These are phyloP conservation scores for Diarsia mendica DNA, from an alignment of 2,888 invertebrate species.

Conservation along the genomic window DNA sequence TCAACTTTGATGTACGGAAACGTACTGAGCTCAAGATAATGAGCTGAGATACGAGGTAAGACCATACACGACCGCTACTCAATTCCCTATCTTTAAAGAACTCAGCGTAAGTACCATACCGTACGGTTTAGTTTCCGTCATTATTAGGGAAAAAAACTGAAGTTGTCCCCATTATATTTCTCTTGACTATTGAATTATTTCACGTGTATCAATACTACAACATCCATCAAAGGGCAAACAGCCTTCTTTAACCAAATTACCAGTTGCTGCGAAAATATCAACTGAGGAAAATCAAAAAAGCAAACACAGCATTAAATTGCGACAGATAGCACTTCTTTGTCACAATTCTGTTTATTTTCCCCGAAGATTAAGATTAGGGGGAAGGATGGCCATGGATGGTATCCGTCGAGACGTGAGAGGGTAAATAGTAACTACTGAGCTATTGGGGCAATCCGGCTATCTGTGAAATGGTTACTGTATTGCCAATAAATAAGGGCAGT, in stretches of 20 bases:
- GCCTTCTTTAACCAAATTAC: neutral
- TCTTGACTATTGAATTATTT: neutral
- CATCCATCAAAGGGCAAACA: neutral
- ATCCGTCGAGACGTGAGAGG: neutral
- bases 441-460: slow-evolving; percentile 33
- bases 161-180: neutral
- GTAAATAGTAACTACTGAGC: slow-evolving; percentile 20
- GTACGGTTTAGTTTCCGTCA: neutral
- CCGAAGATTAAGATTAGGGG: slow-evolving; percentile 21
- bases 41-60: slow-evolving; percentile 10
- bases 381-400: neutral
- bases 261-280: neutral
- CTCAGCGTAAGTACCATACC: neutral
- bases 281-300: slow-evolving; percentile 34
- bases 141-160: neutral
- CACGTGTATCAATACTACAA: neutral
- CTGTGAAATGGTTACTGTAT: slow-evolving; percentile 4
- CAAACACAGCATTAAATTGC: slow-evolving; percentile 39
- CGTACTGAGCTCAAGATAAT: slow-evolving; percentile 7
- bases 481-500: neutral
- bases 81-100: neutral
- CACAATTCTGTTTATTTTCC: slow-evolving; percentile 33
- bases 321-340: slow-evolving; percentile 21
- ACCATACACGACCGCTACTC: neutral
- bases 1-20: slow-evolving; percentile 58